Percentiles rank a stretch among this genome's conserved stretches.
Evolutionary conservation across 1,140 invertebrate genomes (phyloP).

Genomic region (Plodia interpunctella): DNA sequence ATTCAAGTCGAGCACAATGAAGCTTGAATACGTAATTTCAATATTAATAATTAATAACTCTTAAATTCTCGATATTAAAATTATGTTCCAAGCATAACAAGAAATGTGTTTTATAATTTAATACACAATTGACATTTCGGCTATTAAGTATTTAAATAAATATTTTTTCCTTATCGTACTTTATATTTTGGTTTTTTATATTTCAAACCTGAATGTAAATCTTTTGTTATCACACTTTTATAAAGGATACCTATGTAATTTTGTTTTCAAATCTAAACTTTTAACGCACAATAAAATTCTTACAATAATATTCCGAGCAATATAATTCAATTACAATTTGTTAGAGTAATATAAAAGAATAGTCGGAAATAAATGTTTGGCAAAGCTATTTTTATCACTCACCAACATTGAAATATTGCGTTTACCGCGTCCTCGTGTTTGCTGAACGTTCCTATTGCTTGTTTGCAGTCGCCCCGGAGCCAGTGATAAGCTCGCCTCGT

Average conservation of each 20-base stretch:
- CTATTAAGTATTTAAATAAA: too few species aligned
- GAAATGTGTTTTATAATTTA: background rate
- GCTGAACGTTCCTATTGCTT: slow-evolving; percentile 40
- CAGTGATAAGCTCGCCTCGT: slow-evolving; percentile 68
- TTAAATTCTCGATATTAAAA: slow-evolving; percentile 1
- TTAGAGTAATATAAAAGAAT: too few species aligned
- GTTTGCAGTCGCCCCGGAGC: slow-evolving; percentile 64
- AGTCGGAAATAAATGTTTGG: background rate
- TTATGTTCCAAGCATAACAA: background rate
- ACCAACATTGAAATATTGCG: background rate
- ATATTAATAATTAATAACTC: slow-evolving; percentile 24
- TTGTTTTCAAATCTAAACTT: too few species aligned
- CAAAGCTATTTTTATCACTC: background rate
- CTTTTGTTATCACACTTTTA: too few species aligned
- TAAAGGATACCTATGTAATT: too few species aligned
- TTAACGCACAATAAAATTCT: background rate
- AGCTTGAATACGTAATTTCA: slow-evolving; percentile 39
- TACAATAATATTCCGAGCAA: too few species aligned
- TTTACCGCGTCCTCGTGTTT: slow-evolving; percentile 17
- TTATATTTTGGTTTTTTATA: too few species aligned
- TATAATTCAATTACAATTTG: too few species aligned
- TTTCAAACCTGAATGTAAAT: too few species aligned
- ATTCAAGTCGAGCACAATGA: slow-evolving; percentile 25
- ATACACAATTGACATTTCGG: too few species aligned
- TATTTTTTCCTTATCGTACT: too few species aligned